These are phyloP conservation scores for Datnioides undecimradiatus DNA, from an alignment of 2,113 vertebrate genomes.

Conservation along the genomic window DNA sequence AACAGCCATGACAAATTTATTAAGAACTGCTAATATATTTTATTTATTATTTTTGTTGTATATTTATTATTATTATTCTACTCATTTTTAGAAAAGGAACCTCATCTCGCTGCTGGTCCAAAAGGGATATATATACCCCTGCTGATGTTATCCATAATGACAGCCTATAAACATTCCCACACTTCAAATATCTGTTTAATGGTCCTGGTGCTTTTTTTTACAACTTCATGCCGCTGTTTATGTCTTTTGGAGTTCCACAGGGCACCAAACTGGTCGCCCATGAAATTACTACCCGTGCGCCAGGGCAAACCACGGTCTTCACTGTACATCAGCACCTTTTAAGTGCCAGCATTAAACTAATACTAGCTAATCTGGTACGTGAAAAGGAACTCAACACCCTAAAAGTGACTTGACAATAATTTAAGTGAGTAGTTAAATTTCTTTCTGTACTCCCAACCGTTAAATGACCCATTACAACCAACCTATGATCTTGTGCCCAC, in stretches of 20 bases:
- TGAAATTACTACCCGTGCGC: conserved; percentile 27
- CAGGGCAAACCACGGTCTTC: background rate
- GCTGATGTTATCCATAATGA: conserved; percentile 33
- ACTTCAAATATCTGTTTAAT: conserved; percentile 36
- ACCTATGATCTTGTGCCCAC: background rate
- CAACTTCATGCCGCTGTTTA: conserved; percentile 19
- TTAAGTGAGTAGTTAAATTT: conserved; percentile 11
- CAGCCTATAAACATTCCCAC: conserved; percentile 4
- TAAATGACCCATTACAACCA: conserved; percentile 9
- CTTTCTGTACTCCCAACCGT: background rate
- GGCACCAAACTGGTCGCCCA: conserved; percentile 40
- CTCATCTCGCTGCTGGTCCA: background rate
- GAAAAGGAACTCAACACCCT: conserved; percentile 1
- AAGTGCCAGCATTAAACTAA: conserved; percentile 41
- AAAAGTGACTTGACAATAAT: conserved; percentile 14
- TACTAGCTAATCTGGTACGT: background rate
- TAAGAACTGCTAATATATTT: too few relatives aligned
- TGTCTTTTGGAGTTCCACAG: conserved; percentile 48
- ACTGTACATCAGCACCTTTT: conserved; percentile 34
- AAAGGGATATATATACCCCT: background rate
- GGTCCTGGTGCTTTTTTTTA: conserved; percentile 23
- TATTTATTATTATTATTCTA: too few relatives aligned
- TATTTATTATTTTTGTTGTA: too few relatives aligned
- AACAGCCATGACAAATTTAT: background rate
- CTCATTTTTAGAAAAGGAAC: background rate